A percentile compares a stretch with the other conserved stretches of the same genome.
Evolutionary conservation across 2,888 invertebrate genomes (phyloP).

Genomic region (Myopa testacea): DNA sequence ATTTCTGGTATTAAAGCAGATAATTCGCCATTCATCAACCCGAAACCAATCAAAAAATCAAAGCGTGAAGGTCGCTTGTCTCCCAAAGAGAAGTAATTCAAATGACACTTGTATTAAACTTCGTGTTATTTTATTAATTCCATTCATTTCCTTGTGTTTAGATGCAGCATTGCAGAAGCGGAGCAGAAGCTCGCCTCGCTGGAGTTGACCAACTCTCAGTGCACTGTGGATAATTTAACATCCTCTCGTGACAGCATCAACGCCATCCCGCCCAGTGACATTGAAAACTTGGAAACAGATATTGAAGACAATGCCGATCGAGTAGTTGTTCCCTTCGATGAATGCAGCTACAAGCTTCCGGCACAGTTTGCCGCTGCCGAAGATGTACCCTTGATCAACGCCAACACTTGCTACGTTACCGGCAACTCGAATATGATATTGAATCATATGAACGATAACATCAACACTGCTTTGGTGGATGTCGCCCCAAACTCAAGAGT

Average conservation of each 20-base stretch:
- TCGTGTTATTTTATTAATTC: neutral
- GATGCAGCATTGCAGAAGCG: neutral
- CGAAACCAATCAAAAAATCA: conserved; percentile 43
- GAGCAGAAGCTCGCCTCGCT: conserved; percentile 48
- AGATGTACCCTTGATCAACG: conserved; percentile 53
- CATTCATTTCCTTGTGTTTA: neutral
- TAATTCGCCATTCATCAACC: conserved; percentile 63
- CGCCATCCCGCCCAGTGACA: conserved; percentile 66
- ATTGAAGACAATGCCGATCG: conserved; percentile 60
- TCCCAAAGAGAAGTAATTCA: conserved; percentile 48
- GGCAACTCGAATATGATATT: conserved; percentile 67
- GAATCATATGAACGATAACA: conserved; percentile 66
- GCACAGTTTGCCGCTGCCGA: neutral
- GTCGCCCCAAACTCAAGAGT: conserved; percentile 41
- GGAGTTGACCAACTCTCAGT: conserved; percentile 46
- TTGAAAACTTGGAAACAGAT: conserved; percentile 67
- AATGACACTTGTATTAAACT: neutral
- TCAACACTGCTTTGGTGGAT: conserved; percentile 43
- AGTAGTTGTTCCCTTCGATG: conserved; percentile 63
- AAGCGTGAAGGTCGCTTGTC: conserved; percentile 29
- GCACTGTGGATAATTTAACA: conserved; percentile 57
- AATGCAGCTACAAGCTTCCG: conserved; percentile 42
- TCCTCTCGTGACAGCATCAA: conserved; percentile 67
- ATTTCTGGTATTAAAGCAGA: conserved; percentile 70
- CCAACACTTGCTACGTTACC: conserved; percentile 62